A percentile compares a stretch with the other conserved stretches of the same genome.
phyloP scores from a whole-genome alignment of 1,140 invertebrate genomes.

The Sitophilus oryzae region DNA sequence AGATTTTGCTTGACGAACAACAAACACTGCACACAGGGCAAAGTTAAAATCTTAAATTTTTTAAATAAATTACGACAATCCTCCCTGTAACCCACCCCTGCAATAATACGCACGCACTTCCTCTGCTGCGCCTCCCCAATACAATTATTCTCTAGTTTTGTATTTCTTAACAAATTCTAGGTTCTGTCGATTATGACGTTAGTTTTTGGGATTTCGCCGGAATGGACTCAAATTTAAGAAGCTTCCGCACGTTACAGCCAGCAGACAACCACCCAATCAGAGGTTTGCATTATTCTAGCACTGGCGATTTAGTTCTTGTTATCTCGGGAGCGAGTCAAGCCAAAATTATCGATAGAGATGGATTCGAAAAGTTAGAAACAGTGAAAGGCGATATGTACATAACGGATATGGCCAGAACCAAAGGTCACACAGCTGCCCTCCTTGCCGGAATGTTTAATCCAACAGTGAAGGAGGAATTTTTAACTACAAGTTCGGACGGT shows the following conservation, averaged over 20 bases:
- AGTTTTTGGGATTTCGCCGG: constrained; percentile 98
- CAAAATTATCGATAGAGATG: constrained; percentile 93
- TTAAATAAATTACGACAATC: too few relatives aligned
- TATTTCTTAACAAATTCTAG: too few relatives aligned
- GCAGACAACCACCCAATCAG: constrained; percentile 95
- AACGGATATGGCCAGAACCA: constrained; percentile 87
- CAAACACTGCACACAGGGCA: too few relatives aligned
- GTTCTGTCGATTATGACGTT: constrained; percentile 92
- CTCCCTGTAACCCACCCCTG: too few relatives aligned
- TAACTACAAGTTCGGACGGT: constrained; percentile 90
- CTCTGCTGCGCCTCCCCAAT: too few relatives aligned
- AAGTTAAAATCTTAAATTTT: too few relatives aligned
- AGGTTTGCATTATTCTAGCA: constrained; percentile 83
- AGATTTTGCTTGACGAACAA: too few relatives aligned
- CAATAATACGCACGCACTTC: too few relatives aligned
- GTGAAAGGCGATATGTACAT: constrained; percentile 97
- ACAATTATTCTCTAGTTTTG: too few relatives aligned
- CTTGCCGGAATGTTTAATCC: constrained; percentile 95
- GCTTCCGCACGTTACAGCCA: constrained; percentile 87
- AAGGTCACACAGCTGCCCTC: constrained; percentile 90
- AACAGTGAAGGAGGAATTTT: constrained; percentile 82
- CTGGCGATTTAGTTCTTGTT: constrained; percentile 91
- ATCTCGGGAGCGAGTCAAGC: constrained; percentile 88
- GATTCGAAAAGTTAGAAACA: constrained; percentile 92
- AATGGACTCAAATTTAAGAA: constrained; percentile 87